Conservation (phyloP, 2,797 vertebrate species). For the Chiloscyllium punctatum region DNA sequence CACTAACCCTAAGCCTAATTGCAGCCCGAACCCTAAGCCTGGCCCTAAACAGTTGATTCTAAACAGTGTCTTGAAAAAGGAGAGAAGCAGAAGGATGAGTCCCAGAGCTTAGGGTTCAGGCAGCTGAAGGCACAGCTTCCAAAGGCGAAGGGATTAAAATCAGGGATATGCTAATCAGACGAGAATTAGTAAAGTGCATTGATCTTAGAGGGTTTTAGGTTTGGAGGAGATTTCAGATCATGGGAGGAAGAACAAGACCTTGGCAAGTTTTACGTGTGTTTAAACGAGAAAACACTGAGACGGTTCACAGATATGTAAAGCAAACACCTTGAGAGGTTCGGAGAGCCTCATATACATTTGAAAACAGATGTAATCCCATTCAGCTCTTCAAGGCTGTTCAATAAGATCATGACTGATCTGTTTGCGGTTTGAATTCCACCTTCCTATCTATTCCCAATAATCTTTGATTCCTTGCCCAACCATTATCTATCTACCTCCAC, state of each 20-base stretch:
- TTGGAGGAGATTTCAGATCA: background rate
- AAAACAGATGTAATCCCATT: no score
- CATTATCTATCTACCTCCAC: no score
- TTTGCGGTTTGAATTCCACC: no score
- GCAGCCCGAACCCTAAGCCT: no score
- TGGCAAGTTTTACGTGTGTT: background rate
- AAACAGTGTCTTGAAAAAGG: background rate
- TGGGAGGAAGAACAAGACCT: no score
- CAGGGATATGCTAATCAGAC: background rate
- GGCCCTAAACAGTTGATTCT: no score
- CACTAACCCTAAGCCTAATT: no score
- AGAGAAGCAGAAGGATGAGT: background rate
- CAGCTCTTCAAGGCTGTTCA: no score
- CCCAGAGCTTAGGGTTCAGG: background rate
- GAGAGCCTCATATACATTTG: no score
- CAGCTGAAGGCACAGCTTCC: background rate
- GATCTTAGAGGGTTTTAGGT: background rate
- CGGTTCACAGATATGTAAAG: background rate
- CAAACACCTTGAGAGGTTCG: background rate
- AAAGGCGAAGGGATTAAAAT: background rate
- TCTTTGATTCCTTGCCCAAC: no score
- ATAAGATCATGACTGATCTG: no score
- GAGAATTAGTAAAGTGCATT: background rate
- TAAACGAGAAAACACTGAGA: background rate
- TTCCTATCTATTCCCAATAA: no score